These are phyloP conservation scores for Junonia oenone DNA, from an alignment of 2,888 invertebrate genomes.

Conservation along the genomic window DNA sequence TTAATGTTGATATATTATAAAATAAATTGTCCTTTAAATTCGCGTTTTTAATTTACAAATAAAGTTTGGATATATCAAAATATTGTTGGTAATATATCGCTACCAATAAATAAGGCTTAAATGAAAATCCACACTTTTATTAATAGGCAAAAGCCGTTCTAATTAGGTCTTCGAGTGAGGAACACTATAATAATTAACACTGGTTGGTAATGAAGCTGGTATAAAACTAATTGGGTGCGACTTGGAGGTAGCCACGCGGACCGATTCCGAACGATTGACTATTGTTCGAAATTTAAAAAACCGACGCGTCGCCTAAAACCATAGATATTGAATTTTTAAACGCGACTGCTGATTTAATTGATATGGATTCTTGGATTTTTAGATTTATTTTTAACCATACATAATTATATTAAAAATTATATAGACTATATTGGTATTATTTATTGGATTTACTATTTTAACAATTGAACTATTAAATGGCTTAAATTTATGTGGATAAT, in stretches of 20 bases:
- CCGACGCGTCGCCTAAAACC: not conserved
- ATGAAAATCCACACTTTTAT: not conserved
- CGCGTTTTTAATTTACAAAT: not conserved
- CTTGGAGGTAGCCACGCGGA: conserved; percentile 27
- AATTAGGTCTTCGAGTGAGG: conserved; percentile 76
- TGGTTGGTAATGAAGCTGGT: conserved; percentile 74
- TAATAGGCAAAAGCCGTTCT: conserved; percentile 54
- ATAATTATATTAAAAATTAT: not conserved
- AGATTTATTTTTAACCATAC: not conserved
- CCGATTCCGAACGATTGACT: conserved; percentile 47
- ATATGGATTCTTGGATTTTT: not conserved
- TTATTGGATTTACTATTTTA: too few relatives aligned
- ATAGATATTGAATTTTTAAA: not conserved
- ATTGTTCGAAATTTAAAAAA: conserved; percentile 34
- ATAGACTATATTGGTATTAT: too few relatives aligned
- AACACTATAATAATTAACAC: conserved; percentile 78
- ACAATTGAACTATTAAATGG: too few relatives aligned
- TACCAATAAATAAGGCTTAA: not conserved
- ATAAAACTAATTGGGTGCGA: conserved; percentile 75
- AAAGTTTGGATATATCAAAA: too few relatives aligned
- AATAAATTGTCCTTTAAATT: too few relatives aligned
- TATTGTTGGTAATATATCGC: not conserved
- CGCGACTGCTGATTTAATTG: not conserved
- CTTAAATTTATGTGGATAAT: too few relatives aligned
- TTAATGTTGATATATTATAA: too few relatives aligned